Evolutionary conservation across 2,113 vertebrate species (phyloP), one percentile per base, ranked within the genome.

Genomic region (Amblyopsis rosae): DNA sequence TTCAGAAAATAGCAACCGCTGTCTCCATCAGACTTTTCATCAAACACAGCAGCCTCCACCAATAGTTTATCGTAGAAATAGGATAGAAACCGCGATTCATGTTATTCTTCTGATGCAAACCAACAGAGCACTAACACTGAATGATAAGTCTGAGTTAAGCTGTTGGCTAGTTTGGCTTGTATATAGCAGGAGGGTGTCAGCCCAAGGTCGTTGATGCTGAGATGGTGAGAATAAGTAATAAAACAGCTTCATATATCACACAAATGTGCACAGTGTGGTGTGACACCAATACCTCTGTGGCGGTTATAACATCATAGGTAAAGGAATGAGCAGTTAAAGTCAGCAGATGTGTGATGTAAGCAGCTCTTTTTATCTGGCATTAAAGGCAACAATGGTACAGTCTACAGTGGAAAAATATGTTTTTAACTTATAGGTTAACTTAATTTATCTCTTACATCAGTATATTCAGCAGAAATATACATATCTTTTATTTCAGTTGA

Each of bases 201-300:
- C 66, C 58, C 75, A 74, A 81, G 83, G 80, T 83, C 73, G 74
- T 16, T 15, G 59, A 67, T 51, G 65, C 59, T 16, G 13, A 49
- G 45, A 11, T 41, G 35, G 35, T 41, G 35, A 69, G 59, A 62
- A 33, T 77, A 72, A 80, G 57, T 82, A 70, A 71, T 41, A n/a
- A 59, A 72, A 75, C 69, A 64, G 58, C 12, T 78, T 68, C 58
- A 80, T 80, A 76, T 80, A 82, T 85, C 75, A 66, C 76, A 41
- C 35, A 41, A 41, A 41, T 41, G 5, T 41, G 35, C 35, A 8
- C 35, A 41, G 35, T n/a, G 6, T 35, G 54, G 65, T 15, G 63
- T 70, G 60, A 75, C 63, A 10, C 9, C 9, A 57, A 80, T 68
- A 79, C 10, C 15, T 41, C 73, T 63, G 48, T 50, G 10, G 12